Conservation (phyloP, 1,140 invertebrate genomes). For the Procambarus virginalis region DNA sequence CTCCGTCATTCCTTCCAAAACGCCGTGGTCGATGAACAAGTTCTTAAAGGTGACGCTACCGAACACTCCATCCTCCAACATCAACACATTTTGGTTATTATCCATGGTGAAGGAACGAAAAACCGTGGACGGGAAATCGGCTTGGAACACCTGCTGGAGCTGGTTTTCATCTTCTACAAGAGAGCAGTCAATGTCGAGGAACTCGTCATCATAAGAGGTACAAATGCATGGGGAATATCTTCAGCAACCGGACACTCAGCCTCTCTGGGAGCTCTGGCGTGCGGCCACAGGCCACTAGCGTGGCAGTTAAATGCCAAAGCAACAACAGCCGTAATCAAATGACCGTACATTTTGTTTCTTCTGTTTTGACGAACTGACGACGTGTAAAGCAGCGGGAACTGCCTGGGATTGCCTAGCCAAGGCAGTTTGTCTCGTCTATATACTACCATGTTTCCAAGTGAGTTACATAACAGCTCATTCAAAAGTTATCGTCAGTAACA, state of each 20-base stretch:
- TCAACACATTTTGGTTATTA: background rate
- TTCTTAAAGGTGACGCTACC: background rate
- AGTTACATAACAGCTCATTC: too few species aligned
- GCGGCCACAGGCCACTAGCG: background rate
- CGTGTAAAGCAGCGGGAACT: too few species aligned
- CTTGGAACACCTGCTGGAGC: background rate
- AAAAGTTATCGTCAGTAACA: too few species aligned
- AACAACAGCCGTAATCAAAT: too few species aligned
- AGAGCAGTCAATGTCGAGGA: conserved; percentile 3
- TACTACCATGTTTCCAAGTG: too few species aligned
- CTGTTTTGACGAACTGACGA: too few species aligned
- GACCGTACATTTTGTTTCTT: too few species aligned
- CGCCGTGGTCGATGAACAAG: background rate
- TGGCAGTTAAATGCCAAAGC: background rate
- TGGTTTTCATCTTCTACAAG: background rate
- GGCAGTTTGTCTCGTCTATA: too few species aligned
- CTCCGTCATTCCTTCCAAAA: background rate
- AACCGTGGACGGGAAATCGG: conserved; percentile 12
- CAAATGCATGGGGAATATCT: conserved; percentile 12
- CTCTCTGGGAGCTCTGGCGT: background rate
- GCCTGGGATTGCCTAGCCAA: too few species aligned
- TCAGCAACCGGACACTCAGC: background rate
- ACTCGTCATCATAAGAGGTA: background rate
- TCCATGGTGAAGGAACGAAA: background rate
- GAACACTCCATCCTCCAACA: conserved; percentile 9